Conservation (phyloP, 23 tunicate genomes). For the Halocynthia aurantium region DNA sequence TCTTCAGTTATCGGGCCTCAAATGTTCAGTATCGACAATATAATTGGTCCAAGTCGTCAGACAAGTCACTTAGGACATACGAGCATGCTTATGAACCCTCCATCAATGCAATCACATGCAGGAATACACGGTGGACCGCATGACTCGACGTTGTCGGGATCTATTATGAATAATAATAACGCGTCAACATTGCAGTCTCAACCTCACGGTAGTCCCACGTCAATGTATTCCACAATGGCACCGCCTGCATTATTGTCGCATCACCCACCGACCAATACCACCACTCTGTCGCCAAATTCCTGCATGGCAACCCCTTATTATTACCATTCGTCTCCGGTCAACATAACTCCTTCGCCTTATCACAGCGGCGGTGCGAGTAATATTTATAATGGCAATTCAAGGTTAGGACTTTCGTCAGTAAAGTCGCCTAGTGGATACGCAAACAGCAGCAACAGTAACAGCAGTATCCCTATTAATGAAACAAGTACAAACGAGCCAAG, state of each 20-base stretch:
- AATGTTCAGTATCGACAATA: slow-evolving; percentile 89
- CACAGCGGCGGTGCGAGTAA: slow-evolving; percentile 10
- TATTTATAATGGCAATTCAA: slow-evolving; percentile 13
- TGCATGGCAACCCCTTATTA: slow-evolving; percentile 15
- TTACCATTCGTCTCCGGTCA: slow-evolving; percentile 11
- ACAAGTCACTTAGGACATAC: slow-evolving; percentile 11
- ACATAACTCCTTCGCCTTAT: slow-evolving; percentile 10
- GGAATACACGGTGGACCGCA: slow-evolving; percentile 2
- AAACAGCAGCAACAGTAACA: background rate
- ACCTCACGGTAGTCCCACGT: background rate
- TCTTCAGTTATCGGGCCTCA: slow-evolving; percentile 43
- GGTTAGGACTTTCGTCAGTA: background rate
- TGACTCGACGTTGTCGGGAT: background rate
- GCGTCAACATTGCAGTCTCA: slow-evolving; percentile 9
- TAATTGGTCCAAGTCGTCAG: slow-evolving; percentile 52
- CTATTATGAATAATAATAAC: slow-evolving; percentile 1
- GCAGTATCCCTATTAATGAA: background rate
- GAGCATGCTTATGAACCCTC: background rate
- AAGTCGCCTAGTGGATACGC: slow-evolving; percentile 4
- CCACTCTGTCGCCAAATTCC: slow-evolving; percentile 11
- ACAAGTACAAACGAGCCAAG: background rate
- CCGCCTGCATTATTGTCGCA: slow-evolving; percentile 9
- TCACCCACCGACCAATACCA: background rate
- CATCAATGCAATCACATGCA: background rate
- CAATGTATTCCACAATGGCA: slow-evolving; percentile 25